These are phyloP conservation scores for Idaea straminata DNA, from an alignment of 2,888 invertebrate genomes.

Conservation along the genomic window DNA sequence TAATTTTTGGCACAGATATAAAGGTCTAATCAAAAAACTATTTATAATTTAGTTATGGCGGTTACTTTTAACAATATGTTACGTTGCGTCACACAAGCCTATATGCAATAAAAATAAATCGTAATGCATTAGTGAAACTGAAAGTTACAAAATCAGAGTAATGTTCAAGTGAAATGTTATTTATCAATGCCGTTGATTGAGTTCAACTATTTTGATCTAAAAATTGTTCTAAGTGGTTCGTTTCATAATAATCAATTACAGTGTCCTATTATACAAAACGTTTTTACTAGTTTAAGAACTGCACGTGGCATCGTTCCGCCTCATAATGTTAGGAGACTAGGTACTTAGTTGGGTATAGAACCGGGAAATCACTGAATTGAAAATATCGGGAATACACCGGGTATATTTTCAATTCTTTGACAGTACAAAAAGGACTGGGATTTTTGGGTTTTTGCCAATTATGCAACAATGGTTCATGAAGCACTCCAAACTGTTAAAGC, in stretches of 20 bases:
- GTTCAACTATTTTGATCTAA: conserved; percentile 2
- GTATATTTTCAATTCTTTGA: too few species aligned
- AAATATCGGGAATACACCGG: too few species aligned
- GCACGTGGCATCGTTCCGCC: conserved; percentile 16
- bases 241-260: conserved; percentile 3
- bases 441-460: too few species aligned
- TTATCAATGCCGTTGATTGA: conserved; percentile 2
- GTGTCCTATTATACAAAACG: conserved; percentile 5
- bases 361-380: too few species aligned
- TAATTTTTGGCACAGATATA: background rate
- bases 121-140: conserved; percentile 41
- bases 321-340: conserved; percentile 25
- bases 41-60: conserved; percentile 19
- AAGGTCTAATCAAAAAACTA: conserved; percentile 2
- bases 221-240: background rate
- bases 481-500: too few species aligned
- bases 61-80: conserved; percentile 28
- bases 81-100: conserved; percentile 7
- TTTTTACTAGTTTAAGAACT: background rate
- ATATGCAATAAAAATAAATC: conserved; percentile 30
- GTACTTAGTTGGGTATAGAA: conserved; percentile 8
- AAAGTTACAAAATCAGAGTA: conserved; percentile 50
- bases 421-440: too few species aligned
- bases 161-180: conserved; percentile 32
- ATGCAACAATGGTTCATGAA: too few species aligned